Evolutionary conservation across 2,888 invertebrate species (phyloP).

Genomic region (Seira musarum): DNA sequence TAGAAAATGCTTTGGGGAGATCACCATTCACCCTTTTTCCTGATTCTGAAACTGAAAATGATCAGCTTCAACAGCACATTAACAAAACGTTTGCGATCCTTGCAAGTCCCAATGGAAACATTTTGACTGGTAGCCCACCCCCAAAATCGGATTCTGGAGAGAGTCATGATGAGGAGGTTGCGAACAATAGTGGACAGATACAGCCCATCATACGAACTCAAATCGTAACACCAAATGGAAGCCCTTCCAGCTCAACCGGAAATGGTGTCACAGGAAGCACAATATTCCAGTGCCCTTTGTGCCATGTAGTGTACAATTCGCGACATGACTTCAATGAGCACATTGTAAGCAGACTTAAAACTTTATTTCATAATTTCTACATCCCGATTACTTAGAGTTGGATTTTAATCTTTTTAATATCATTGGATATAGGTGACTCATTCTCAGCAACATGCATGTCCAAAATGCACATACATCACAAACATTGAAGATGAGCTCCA

Average conservation of each 20-base stretch:
- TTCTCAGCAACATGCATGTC: slow-evolving; percentile 71
- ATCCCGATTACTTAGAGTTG: background rate
- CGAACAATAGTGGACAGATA: background rate
- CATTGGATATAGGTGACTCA: slow-evolving; percentile 65
- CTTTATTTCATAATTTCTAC: background rate
- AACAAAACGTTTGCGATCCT: slow-evolving; percentile 29
- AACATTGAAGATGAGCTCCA: slow-evolving; percentile 75
- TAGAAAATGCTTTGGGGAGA: slow-evolving; percentile 65
- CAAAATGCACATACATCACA: slow-evolving; percentile 75
- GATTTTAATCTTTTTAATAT: slow-evolving; percentile 21
- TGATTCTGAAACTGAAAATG: slow-evolving; percentile 32
- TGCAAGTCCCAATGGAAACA: slow-evolving; percentile 11
- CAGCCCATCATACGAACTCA: background rate
- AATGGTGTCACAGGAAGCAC: slow-evolving; percentile 40
- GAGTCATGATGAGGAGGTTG: slow-evolving; percentile 27
- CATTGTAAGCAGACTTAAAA: slow-evolving; percentile 69
- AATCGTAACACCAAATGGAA: slow-evolving; percentile 6
- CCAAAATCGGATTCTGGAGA: slow-evolving; percentile 27
- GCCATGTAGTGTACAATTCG: slow-evolving; percentile 65
- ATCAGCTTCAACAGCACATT: slow-evolving; percentile 47
- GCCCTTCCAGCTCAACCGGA: slow-evolving; percentile 16
- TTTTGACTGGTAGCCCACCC: background rate
- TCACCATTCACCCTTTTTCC: slow-evolving; percentile 42
- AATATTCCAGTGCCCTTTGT: slow-evolving; percentile 68
- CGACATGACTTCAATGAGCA: slow-evolving; percentile 69